Evolutionary conservation across 2,113 vertebrate species (phyloP).

Genomic region (Colinus virginianus): DNA sequence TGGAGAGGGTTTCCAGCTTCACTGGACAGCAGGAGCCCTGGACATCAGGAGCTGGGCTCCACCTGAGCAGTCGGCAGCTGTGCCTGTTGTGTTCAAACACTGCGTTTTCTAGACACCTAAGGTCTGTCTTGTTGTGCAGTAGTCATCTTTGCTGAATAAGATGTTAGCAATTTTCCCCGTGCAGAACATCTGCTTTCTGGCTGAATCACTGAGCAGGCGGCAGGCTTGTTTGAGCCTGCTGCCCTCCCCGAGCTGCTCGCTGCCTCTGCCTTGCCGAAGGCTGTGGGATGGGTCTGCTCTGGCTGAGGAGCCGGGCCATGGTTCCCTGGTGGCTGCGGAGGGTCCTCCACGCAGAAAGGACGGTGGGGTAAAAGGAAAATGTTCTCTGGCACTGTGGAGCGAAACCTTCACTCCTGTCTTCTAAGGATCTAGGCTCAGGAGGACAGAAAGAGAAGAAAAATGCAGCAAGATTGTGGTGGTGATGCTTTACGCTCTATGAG

Average conservation of each 20-base stretch:
- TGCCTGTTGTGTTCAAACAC: not conserved
- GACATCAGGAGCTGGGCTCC: not conserved
- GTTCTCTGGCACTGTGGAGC: not conserved
- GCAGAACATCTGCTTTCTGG: not conserved
- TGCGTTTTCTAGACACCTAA: not conserved
- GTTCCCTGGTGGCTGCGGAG: slow-evolving; percentile 23
- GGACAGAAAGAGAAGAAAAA: not conserved
- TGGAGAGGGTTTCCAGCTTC: fast-evolving
- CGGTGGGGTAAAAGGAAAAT: not conserved
- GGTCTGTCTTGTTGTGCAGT: not conserved
- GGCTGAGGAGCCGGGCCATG: not conserved
- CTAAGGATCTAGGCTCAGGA: not conserved
- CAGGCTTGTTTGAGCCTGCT: slow-evolving; percentile 68
- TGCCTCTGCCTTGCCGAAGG: slow-evolving; percentile 32
- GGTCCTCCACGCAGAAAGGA: not conserved
- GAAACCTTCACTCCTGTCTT: not conserved
- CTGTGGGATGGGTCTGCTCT: slow-evolving; percentile 36
- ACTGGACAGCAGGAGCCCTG: not conserved
- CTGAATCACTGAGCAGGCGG: not conserved
- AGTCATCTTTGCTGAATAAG: slow-evolving; percentile 7
- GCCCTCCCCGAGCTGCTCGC: slow-evolving; percentile 29
- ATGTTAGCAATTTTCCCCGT: not conserved
- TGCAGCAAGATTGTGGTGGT: not conserved
- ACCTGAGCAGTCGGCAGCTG: not conserved
- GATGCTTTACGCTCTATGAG: not conserved